Percentiles rank a stretch among this genome's conserved stretches.
phyloP scores from a whole-genome alignment of 1,140 invertebrate species.

The Lepidurus packardi region DNA sequence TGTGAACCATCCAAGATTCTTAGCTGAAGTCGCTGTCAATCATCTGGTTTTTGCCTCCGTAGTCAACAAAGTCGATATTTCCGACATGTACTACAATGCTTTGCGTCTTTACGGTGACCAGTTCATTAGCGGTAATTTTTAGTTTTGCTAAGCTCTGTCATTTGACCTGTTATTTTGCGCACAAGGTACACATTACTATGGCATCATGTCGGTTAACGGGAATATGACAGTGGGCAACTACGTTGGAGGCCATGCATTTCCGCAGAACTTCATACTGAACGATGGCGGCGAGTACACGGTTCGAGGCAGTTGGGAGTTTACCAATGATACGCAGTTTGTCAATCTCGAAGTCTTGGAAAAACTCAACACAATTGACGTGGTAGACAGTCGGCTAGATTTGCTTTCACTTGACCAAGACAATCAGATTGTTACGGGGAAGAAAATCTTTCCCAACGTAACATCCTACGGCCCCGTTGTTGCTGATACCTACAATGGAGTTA shows the following conservation, averaged over 20 bases:
- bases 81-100: slow-evolving; percentile 1
- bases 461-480: not conserved
- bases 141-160: not conserved
- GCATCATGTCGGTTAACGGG: not conserved
- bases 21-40: not conserved
- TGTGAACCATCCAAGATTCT: not conserved
- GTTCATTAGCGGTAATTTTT: not conserved
- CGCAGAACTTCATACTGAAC: not conserved
- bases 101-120: slow-evolving; percentile 9
- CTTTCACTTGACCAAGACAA: not conserved
- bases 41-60: not conserved
- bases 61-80: not conserved
- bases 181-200: not conserved
- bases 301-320: not conserved
- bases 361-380: not conserved
- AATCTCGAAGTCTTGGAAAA: not conserved
- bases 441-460: not conserved
- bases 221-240: not conserved
- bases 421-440: not conserved
- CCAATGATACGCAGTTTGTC: not conserved
- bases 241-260: not conserved
- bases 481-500: not conserved
- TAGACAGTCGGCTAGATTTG: not conserved
- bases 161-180: not conserved
- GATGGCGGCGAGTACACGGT: not conserved